phyloP scores from a whole-genome alignment of 2,113 vertebrate species.

The Paramisgurnus dabryanus region DNA sequence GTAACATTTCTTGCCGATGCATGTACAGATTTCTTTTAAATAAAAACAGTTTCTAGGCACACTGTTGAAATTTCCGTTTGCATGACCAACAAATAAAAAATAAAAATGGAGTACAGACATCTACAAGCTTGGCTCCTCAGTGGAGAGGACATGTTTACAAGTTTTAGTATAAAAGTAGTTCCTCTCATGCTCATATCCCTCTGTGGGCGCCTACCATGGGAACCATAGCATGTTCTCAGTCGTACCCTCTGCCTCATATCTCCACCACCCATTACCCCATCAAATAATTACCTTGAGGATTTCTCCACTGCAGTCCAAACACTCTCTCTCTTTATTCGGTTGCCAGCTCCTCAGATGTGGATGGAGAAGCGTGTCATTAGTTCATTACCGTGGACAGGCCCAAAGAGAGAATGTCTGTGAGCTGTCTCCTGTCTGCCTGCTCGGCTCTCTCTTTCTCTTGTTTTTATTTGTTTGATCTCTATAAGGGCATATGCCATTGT shows the following conservation, averaged over 20 bases:
- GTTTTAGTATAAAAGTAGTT: slow-evolving; percentile 65
- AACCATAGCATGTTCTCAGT: slow-evolving; percentile 59
- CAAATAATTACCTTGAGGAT: slow-evolving; percentile 67
- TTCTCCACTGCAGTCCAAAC: slow-evolving; percentile 56
- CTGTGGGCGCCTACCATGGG: slow-evolving; percentile 58
- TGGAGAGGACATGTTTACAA: slow-evolving; percentile 33
- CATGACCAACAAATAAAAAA: no score
- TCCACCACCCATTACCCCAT: slow-evolving; percentile 58
- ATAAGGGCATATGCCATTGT: background rate
- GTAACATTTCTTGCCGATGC: no score
- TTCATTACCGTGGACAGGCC: slow-evolving; percentile 54
- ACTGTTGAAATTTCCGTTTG: background rate
- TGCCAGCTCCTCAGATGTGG: slow-evolving; percentile 71
- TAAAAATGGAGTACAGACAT: slow-evolving; percentile 1
- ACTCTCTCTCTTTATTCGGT: slow-evolving; percentile 50
- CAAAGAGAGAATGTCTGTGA: slow-evolving; percentile 56
- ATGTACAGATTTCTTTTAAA: no score
- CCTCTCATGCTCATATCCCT: slow-evolving; percentile 57
- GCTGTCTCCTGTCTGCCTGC: slow-evolving; percentile 42
- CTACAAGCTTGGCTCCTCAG: background rate
- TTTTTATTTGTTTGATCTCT: background rate
- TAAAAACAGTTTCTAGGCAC: no score
- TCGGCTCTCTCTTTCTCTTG: background rate
- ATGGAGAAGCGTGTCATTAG: slow-evolving; percentile 62
- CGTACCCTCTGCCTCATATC: slow-evolving; percentile 43